Base-by-base conservation (phyloP, 2,113 vertebrate species). In the Zingel zingel region DNA sequence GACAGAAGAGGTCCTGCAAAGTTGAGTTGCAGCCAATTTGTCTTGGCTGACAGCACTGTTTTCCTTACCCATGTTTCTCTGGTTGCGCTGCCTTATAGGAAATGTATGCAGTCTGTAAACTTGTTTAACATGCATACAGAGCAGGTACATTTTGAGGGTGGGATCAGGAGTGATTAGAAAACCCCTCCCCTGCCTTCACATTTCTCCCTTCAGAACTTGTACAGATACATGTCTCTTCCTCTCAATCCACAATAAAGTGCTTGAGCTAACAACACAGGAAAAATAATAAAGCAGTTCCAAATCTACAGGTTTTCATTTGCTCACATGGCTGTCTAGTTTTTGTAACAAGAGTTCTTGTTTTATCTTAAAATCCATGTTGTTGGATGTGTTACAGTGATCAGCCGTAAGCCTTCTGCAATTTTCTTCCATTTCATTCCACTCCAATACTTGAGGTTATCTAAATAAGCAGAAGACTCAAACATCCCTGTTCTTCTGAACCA, bases 221-320 rank as follows among this genome's bases (percentile, higher is more conserved):
- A 67, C 36, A 33, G 23, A 71, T 21, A 54, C 45, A 21, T 1
- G 0, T 16, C 61, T 66, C 79, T 70, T 65, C 77, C 63, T 56
- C 74, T 54, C 77, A 71, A 74, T 62, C 79, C 48, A 86, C 74
- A 77, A 86, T 96, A 95, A 96, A 95, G 95, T 95, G 95, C 94
- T 88, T 94, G 90, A 93, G 91, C 79, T 84, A 83, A 89, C 43
- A 87, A 88, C 39, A 87, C 19, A 82, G 64, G 33, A 84, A 83
- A 81, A 77, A 84, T 56, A 70, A 57, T 86, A 85, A 45, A 80
- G 36, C 69, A 69, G 57, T 69, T 54, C 85, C 53, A 81, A 81
- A 64, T 82, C 67, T 74, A 71, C 74, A 79, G 18, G 51, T 79
- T 89, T 79, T 89, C 54, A 53, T 80, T 69, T 83, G 70, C 81